Evolutionary conservation across 2,888 invertebrate species (phyloP), one percentile per base, ranked within the genome.

Genomic region (Drosophila greeni): DNA sequence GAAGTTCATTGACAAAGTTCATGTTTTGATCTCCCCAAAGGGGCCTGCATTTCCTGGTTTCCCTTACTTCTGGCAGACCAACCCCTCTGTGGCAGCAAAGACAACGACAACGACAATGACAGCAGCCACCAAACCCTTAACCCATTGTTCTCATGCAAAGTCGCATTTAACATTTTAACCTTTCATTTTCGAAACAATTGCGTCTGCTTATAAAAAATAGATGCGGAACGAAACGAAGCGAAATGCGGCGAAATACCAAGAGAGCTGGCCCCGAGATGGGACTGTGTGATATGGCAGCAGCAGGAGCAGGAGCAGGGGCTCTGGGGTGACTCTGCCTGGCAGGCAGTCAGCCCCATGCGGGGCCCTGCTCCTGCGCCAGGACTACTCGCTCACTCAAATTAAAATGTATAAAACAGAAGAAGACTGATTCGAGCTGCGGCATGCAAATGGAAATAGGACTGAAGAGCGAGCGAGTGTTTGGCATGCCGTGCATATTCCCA

Each of bases 121-220:
- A 51, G 40, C 61, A 40, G 49, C 51, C 51, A 51, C 51, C 61
- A 51, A 62, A 43, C 61, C 65, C 66, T 39, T 67, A 54, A 61
- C 56, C 51, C 67, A 82, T 80, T 82, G 78, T 79, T 80, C 78
- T 67, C 77, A 37, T 37, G 36, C 62, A 80, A 76, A 82, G 77
- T 79, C 84, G 72, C 82, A 82, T 84, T 84, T 84, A 82, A 84
- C 82, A 80, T 84, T 66, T 84, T 84, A 82, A 84, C 82, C 82
- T 84, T 82, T 84, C 76, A 81, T 81, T 82, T 84, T 84, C 84
- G 77, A 82, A 84, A 84, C 82, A 84, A 84, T 82, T 82, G 84
- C 81, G 84, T 80, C 80, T 80, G 81, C 81, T 77, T 77, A 75
- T 83, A 81, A 81, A 83, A 83, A 77, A 83, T 83, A 75, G 75